Conservation (phyloP, 2,797 vertebrate genomes). For the Aeoliscus strigatus region DNA sequence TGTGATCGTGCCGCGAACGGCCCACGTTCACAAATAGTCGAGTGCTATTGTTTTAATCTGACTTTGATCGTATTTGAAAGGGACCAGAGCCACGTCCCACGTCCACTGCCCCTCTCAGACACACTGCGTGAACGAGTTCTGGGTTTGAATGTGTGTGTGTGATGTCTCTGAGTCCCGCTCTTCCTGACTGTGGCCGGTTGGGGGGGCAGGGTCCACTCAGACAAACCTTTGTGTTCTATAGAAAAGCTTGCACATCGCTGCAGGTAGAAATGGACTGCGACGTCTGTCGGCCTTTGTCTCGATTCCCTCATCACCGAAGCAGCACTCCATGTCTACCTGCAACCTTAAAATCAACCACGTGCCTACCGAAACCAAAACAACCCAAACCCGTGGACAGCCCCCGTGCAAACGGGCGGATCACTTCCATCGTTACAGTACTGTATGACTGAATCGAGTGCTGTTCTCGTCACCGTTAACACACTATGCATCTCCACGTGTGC, state of each 20-base stretch:
- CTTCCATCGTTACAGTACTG: constrained; percentile 42
- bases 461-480: not conserved
- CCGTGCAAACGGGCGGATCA: constrained; percentile 26
- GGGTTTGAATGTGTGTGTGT: constrained; percentile 20
- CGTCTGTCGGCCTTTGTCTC: constrained; percentile 27
- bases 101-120: constrained; percentile 27
- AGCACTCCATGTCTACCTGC: constrained; percentile 58
- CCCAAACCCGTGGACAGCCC: constrained; percentile 33
- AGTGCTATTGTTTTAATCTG: constrained; percentile 26
- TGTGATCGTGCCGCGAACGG: constrained; percentile 23
- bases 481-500: constrained; percentile 38
- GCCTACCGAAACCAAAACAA: constrained; percentile 56
- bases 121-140: constrained; percentile 32
- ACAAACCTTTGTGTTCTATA: constrained; percentile 39
- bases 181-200: constrained; percentile 3
- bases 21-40: constrained; percentile 26
- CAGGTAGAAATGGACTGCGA: constrained; percentile 55
- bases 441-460: constrained; percentile 19
- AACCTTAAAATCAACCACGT: constrained; percentile 61
- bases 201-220: constrained; percentile 12
- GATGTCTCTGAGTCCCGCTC: not conserved
- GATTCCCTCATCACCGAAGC: constrained; percentile 7
- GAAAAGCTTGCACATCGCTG: constrained; percentile 61
- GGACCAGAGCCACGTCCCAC: constrained; percentile 23
- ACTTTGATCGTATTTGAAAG: constrained; percentile 8